A percentile compares a stretch with the other conserved stretches of the same genome.
Conservation (phyloP, 2,888 invertebrate species). For the Metalampra italica region DNA sequence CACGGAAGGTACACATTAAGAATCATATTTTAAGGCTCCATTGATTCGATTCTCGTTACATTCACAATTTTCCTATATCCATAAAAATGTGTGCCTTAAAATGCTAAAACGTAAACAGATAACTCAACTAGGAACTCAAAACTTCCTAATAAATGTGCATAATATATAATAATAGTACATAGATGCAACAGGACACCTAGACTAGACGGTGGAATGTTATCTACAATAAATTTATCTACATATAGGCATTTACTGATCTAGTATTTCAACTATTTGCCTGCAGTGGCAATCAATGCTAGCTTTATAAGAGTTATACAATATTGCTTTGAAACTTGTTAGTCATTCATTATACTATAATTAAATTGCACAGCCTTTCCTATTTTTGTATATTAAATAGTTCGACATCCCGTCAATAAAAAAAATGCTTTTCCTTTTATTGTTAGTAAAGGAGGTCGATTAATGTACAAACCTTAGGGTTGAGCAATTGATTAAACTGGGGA, state of each 20-base stretch:
- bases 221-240: constrained; percentile 42
- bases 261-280: background rate
- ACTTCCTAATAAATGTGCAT: constrained; percentile 11
- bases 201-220: constrained; percentile 68
- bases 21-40: background rate
- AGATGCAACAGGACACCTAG: constrained; percentile 38
- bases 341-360: background rate
- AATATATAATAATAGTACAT: constrained; percentile 2
- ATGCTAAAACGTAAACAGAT: constrained; percentile 14
- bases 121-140: constrained; percentile 19
- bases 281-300: background rate
- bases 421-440: background rate
- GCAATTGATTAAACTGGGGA: too few species aligned
- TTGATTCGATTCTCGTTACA: background rate
- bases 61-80: constrained; percentile 4
- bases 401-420: too few species aligned
- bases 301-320: constrained; percentile 3
- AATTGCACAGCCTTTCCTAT: background rate
- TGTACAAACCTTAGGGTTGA: too few species aligned
- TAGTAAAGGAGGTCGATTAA: too few species aligned
- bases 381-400: background rate
- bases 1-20: background rate
- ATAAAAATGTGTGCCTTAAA: constrained; percentile 8
- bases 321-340: constrained; percentile 2
- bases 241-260: constrained; percentile 3